phyloP scores from a whole-genome alignment of 1,140 invertebrate species.

The Rhysida immarginata region DNA sequence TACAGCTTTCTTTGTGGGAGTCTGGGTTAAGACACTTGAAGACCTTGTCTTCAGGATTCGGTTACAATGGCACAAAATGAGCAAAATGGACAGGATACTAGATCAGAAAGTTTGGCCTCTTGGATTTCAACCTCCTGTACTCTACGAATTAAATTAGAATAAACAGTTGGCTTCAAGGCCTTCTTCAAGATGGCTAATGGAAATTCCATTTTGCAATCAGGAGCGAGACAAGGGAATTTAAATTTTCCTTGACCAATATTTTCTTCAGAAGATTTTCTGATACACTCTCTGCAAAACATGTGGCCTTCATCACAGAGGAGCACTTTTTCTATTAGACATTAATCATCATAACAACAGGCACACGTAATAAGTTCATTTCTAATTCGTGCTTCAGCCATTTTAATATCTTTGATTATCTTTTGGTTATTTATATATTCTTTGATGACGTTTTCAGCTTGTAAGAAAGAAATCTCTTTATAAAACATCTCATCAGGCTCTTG shows the following conservation, averaged over 20 bases:
- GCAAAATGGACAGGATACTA: conserved; percentile 47
- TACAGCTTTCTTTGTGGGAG: conserved; percentile 40
- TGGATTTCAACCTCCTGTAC: conserved; percentile 42
- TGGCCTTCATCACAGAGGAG: conserved; percentile 38
- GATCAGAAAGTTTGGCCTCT: conserved; percentile 40
- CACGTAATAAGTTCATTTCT: conserved; percentile 25
- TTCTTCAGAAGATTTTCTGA: conserved; percentile 33
- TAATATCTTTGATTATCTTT: too few relatives aligned
- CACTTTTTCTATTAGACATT: conserved; percentile 42
- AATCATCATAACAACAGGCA: conserved; percentile 41
- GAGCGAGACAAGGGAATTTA: not conserved
- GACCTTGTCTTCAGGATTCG: conserved; percentile 39
- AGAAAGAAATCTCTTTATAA: not conserved
- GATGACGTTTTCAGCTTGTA: not conserved
- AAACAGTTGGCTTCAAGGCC: conserved; percentile 35
- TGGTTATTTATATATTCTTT: too few relatives aligned
- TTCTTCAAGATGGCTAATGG: conserved; percentile 22
- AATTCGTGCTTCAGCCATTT: not conserved
- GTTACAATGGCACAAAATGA: conserved; percentile 42
- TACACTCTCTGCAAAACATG: conserved; percentile 42
- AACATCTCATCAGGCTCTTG: not conserved
- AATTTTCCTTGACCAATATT: conserved; percentile 27
- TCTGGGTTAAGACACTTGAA: conserved; percentile 47
- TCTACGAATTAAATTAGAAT: conserved; percentile 36
- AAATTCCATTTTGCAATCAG: conserved; percentile 21